phyloP scores from a whole-genome alignment of 2,113 vertebrate genomes.

The Cephalophus harveyi region DNA sequence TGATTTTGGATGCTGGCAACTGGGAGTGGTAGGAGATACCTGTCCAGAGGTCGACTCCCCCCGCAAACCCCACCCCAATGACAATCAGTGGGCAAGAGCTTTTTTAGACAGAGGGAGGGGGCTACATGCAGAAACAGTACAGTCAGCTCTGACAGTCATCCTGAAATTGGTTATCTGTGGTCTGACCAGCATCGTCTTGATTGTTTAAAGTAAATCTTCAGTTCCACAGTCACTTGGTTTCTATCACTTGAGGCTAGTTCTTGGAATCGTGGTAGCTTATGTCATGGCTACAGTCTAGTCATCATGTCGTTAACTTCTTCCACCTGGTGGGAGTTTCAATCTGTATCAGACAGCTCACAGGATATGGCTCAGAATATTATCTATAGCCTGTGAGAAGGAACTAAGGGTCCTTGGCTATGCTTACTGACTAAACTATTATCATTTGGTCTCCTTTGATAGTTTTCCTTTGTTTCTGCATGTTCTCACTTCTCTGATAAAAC shows the following conservation, averaged over 20 bases:
- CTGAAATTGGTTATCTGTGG: background rate
- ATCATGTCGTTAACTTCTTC: background rate
- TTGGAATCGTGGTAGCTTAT: background rate
- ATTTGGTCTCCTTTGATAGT: background rate
- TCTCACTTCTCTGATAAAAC: background rate
- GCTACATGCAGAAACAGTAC: background rate
- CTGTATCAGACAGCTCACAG: background rate
- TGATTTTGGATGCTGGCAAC: background rate
- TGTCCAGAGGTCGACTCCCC: background rate
- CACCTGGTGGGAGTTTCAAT: background rate
- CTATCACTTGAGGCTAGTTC: background rate
- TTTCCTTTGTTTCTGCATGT: background rate
- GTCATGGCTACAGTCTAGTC: background rate
- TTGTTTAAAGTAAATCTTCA: background rate
- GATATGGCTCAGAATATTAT: background rate
- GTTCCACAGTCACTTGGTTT: background rate
- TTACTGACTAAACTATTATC: background rate
- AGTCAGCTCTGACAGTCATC: background rate
- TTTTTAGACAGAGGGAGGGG: background rate
- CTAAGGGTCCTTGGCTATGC: background rate
- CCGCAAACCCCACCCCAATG: accelerated
- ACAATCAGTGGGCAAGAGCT: background rate
- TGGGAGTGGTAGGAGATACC: background rate
- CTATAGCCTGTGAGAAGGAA: background rate
- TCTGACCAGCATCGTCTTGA: background rate